Percentiles rank a stretch among this genome's conserved stretches.
Conservation (phyloP, 2,888 invertebrate genomes). For the Erynnis tages region DNA sequence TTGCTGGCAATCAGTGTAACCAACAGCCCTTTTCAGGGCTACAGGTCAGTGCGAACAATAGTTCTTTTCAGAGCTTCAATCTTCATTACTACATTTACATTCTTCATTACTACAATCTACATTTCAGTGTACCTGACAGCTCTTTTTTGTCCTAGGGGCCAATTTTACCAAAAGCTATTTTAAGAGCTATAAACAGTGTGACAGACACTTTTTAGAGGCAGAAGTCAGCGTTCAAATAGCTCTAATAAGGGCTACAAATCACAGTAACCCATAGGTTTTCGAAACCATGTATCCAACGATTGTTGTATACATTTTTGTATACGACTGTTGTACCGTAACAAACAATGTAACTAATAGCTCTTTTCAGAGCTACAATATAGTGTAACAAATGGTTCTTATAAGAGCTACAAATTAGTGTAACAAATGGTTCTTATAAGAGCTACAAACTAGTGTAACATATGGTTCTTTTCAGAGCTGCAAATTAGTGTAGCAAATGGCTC, state of each 20-base stretch:
- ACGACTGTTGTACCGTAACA: too few species aligned
- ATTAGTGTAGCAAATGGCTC: neutral
- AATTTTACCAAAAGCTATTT: slow-evolving; percentile 22
- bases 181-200: slow-evolving; percentile 24
- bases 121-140: slow-evolving; percentile 3
- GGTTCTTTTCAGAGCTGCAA: neutral
- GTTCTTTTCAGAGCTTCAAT: slow-evolving; percentile 16
- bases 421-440: too few species aligned
- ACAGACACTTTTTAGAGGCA: slow-evolving; percentile 5
- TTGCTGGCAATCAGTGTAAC: neutral
- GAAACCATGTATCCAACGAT: too few species aligned
- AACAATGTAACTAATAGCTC: neutral
- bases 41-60: slow-evolving; percentile 10
- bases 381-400: too few species aligned
- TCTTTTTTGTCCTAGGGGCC: slow-evolving; percentile 1
- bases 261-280: too few species aligned
- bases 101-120: neutral
- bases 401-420: too few species aligned
- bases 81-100: too few species aligned
- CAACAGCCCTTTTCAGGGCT: slow-evolving; percentile 13
- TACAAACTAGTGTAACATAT: too few species aligned
- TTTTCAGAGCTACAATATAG: slow-evolving; percentile 17
- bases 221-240: too few species aligned
- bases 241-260: too few species aligned
- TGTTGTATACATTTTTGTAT: too few species aligned